Evolutionary conservation across 2,797 vertebrate species (phyloP).

Genomic region (Arctocebus calabarensis): DNA sequence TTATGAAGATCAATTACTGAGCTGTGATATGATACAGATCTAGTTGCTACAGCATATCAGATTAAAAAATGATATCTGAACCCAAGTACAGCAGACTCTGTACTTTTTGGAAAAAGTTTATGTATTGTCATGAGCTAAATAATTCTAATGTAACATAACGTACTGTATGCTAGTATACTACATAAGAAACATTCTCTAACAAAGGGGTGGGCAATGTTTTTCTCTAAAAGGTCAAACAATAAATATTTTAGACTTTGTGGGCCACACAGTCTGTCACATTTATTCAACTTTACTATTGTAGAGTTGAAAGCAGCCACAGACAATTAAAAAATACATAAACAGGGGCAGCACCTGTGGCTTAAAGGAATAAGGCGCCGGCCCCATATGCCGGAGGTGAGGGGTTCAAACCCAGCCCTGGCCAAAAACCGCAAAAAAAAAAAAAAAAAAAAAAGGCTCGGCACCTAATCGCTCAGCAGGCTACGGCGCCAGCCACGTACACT

Average conservation of each 20-base stretch:
- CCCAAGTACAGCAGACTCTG: neutral
- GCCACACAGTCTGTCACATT: neutral
- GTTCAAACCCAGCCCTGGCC: too few relatives aligned
- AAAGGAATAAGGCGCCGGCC: too few relatives aligned
- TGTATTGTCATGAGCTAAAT: neutral
- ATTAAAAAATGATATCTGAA: constrained; percentile 50
- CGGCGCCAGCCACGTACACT: too few relatives aligned
- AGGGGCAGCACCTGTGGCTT: too few relatives aligned
- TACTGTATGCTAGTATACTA: neutral
- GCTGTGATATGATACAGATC: neutral
- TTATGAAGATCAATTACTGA: neutral
- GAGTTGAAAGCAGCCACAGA: neutral
- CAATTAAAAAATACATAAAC: neutral
- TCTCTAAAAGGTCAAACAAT: neutral
- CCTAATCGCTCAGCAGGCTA: too few relatives aligned
- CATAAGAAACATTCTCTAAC: constrained; percentile 6
- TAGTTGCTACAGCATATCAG: neutral
- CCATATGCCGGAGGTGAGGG: too few relatives aligned
- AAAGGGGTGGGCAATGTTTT: neutral
- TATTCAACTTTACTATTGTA: neutral
- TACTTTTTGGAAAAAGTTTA: neutral
- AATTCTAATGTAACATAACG: neutral
- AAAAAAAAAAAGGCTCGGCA: too few relatives aligned
- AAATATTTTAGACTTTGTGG: neutral
- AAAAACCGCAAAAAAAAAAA: too few relatives aligned